Evolutionary conservation across 2,113 vertebrate genomes (phyloP).

Genomic region (Hemiprocne comata): DNA sequence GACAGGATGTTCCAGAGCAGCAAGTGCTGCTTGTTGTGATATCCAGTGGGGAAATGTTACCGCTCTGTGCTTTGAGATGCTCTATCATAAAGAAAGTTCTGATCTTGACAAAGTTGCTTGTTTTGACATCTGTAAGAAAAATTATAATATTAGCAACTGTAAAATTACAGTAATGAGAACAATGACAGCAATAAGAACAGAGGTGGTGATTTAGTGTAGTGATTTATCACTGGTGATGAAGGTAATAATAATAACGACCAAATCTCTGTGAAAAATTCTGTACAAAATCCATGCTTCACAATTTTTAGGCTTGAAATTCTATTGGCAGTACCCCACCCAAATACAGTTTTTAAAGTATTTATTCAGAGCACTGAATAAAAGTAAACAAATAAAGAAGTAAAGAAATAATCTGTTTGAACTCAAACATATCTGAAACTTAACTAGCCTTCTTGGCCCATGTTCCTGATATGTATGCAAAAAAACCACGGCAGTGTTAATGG

Average conservation of each 20-base stretch:
- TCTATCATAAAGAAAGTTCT: background rate
- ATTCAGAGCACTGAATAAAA: background rate
- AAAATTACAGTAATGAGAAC: conserved; percentile 24
- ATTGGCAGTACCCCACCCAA: background rate
- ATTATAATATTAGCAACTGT: conserved; percentile 1
- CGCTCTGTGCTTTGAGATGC: background rate
- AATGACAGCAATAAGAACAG: conserved; percentile 26
- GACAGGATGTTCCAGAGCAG: background rate
- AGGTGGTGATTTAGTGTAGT: conserved; percentile 2
- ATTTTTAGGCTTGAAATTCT: background rate
- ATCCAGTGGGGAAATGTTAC: background rate
- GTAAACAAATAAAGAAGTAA: conserved; percentile 40
- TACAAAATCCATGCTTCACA: background rate
- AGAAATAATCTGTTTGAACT: conserved; percentile 45
- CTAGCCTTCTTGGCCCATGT: conserved; percentile 27
- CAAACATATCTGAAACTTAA: conserved; percentile 46
- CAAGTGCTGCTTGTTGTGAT: background rate
- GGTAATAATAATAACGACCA: conserved; percentile 20
- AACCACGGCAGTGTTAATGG: conserved; percentile 48
- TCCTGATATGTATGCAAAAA: conserved; percentile 35
- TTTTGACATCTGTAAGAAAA: conserved; percentile 16
- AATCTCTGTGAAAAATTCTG: background rate
- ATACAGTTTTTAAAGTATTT: background rate
- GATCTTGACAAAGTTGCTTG: background rate
- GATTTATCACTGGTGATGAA: conserved; percentile 28